Evolutionary conservation across 2,888 invertebrate species (phyloP).

Genomic region (Onchidella celtica): DNA sequence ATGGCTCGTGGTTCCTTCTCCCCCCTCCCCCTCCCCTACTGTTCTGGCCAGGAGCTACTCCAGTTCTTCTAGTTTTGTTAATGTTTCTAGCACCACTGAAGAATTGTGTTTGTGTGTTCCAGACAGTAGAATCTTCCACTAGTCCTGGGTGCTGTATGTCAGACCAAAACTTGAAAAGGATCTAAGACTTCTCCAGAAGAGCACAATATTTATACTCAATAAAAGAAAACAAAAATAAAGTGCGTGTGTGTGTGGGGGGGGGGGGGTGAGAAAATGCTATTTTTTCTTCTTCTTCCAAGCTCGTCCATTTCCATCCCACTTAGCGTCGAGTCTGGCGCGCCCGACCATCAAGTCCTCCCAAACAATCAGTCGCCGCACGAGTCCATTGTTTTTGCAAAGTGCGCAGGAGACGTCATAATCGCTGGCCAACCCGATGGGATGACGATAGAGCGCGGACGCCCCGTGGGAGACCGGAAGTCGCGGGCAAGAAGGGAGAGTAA

Average conservation of each 20-base stretch:
- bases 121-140: too few relatives aligned
- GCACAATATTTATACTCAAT: background rate
- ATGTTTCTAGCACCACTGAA: too few relatives aligned
- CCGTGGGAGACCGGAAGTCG: constrained; percentile 16
- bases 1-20: too few relatives aligned
- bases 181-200: too few relatives aligned
- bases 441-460: constrained; percentile 15
- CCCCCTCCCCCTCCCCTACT: too few relatives aligned
- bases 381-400: constrained; percentile 10
- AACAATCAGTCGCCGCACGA: background rate
- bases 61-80: too few relatives aligned
- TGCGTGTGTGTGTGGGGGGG: background rate
- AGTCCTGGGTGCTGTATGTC: too few relatives aligned
- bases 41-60: too few relatives aligned
- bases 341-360: background rate
- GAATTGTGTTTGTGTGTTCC: too few relatives aligned
- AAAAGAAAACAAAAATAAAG: background rate
- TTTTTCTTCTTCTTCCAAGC: background rate
- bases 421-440: background rate
- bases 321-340: background rate
- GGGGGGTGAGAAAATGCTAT: background rate
- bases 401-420: constrained; percentile 10
- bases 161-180: too few relatives aligned
- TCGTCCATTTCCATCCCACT: background rate
- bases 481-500: constrained; percentile 24